Conservation (phyloP, 1,140 invertebrate genomes). For the Drosophila serrata region DNA sequence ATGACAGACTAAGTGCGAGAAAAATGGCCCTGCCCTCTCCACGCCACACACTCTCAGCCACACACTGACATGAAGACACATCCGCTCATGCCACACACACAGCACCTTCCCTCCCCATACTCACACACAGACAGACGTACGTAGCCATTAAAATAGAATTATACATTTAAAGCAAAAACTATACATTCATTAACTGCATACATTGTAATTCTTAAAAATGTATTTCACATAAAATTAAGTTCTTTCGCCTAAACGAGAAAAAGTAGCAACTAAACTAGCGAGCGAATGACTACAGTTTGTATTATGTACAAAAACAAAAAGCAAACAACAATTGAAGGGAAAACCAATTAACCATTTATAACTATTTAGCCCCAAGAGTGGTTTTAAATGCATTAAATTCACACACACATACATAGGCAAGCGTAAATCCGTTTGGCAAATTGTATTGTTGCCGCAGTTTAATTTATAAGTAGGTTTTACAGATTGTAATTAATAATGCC, state of each 20-base stretch:
- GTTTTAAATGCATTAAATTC: constrained; percentile 44
- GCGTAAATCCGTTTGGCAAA: constrained; percentile 57
- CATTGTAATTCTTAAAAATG: constrained; percentile 70
- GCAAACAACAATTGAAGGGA: constrained; percentile 7
- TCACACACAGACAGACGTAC: constrained; percentile 52
- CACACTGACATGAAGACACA: constrained; percentile 8
- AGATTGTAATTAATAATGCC: constrained; percentile 73
- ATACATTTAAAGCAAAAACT: constrained; percentile 69
- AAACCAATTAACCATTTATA: constrained; percentile 38
- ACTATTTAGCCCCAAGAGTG: constrained; percentile 43
- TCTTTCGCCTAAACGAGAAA: constrained; percentile 56
- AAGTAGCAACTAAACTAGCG: constrained; percentile 35
- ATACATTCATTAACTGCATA: constrained; percentile 66
- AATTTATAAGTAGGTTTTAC: constrained; percentile 83
- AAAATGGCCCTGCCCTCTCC: constrained; percentile 18
- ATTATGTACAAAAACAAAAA: constrained; percentile 74
- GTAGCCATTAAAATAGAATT: constrained; percentile 67
- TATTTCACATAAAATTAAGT: constrained; percentile 75
- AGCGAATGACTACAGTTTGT: constrained; percentile 68
- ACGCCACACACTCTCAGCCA: constrained; percentile 16
- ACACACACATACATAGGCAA: constrained; percentile 39
- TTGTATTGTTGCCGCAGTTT: constrained; percentile 68
- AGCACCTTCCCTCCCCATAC: constrained; percentile 1
- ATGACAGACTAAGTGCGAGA: constrained; percentile 41
- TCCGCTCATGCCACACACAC: constrained; percentile 1